phyloP scores from a whole-genome alignment of 2,888 invertebrate genomes.

The Pseudanteris insignis region DNA sequence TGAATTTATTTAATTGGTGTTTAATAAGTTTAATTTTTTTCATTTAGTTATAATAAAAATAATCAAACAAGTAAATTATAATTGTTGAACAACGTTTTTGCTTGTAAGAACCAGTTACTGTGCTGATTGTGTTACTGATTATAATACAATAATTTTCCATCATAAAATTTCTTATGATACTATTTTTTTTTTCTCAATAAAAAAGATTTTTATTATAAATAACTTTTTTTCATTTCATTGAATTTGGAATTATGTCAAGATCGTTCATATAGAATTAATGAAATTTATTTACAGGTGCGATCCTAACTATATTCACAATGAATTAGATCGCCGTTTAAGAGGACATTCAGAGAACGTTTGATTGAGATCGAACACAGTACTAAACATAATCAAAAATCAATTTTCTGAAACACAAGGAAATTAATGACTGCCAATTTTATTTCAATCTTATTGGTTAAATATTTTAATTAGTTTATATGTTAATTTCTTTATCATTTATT shows the following conservation, averaged over 20 bases:
- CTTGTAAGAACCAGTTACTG: no score
- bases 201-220: background rate
- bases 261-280: no score
- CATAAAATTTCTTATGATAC: background rate
- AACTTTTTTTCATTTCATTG: no score
- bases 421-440: background rate
- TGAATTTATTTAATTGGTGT: no score
- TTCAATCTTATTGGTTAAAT: background rate
- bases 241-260: no score
- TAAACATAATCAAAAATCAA: slow-evolving; percentile 8
- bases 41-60: no score
- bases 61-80: no score
- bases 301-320: slow-evolving; percentile 6
- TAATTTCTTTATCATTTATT: no score
- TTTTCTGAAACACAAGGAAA: slow-evolving; percentile 9
- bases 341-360: slow-evolving; percentile 7
- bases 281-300: slow-evolving; percentile 10
- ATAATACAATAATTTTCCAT: background rate
- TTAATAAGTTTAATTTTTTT: no score
- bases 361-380: slow-evolving; percentile 3
- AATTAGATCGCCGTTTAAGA: slow-evolving; percentile 14
- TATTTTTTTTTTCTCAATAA: background rate
- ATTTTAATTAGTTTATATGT: no score
- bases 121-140: no score
- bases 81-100: no score